Conservation (phyloP, 2,888 invertebrate species). For the Blastobasis adustella region DNA sequence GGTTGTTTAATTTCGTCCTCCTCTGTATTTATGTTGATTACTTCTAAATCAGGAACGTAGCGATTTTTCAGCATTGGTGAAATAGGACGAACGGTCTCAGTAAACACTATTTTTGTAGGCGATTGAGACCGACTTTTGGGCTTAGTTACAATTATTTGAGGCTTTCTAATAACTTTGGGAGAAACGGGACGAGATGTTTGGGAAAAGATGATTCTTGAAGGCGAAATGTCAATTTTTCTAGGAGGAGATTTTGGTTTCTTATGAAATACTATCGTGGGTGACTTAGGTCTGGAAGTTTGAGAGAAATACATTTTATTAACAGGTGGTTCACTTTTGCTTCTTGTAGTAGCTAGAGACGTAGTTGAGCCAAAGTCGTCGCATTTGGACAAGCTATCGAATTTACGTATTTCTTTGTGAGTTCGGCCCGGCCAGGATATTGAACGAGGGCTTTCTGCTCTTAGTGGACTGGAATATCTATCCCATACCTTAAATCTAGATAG, state of each 20-base stretch:
- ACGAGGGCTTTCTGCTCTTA: conserved; percentile 71
- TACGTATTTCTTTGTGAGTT: conserved; percentile 64
- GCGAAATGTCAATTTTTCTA: conserved; percentile 31
- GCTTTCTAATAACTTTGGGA: conserved; percentile 39
- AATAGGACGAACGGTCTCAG: conserved; percentile 53
- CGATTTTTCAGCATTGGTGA: conserved; percentile 40
- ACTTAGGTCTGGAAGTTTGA: conserved; percentile 63
- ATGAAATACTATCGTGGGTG: conserved; percentile 53
- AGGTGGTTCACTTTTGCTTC: conserved; percentile 80
- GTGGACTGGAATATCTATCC: conserved; percentile 72
- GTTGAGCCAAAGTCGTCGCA: conserved; percentile 56
- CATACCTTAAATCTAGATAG: conserved; percentile 82
- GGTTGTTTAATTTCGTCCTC: conserved; percentile 27
- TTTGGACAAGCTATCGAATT: conserved; percentile 63
- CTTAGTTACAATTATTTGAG: conserved; percentile 18
- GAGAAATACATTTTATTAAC: conserved; percentile 67
- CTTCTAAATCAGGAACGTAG: conserved; percentile 22
- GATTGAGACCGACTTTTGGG: conserved; percentile 31
- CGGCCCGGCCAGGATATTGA: conserved; percentile 77
- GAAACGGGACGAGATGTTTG: conserved; percentile 54
- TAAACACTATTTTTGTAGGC: conserved; percentile 48
- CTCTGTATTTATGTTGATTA: conserved; percentile 17
- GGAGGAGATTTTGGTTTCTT: conserved; percentile 36
- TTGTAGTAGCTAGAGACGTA: conserved; percentile 64
- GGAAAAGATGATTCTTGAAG: conserved; percentile 45